Evolutionary conservation across 2,797 vertebrate genomes (phyloP).

Genomic region (Sphenopsis melanotis): DNA sequence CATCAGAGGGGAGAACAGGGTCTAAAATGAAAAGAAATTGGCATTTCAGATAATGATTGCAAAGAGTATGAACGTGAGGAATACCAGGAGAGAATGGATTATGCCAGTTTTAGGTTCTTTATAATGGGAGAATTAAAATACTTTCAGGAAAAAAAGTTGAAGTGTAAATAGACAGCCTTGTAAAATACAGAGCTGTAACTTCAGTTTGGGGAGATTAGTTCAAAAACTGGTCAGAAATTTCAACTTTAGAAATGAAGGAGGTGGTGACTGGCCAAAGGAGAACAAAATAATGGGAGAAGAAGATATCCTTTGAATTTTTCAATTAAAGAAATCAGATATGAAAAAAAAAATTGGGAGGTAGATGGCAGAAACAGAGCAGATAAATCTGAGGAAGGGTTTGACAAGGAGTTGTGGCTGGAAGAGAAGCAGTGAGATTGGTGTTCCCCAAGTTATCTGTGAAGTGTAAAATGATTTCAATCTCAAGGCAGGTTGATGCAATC

Average conservation of each 20-base stretch:
- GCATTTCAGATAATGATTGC: not conserved
- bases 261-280: not conserved
- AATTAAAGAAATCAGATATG: not conserved
- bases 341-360: too few species aligned
- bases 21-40: not conserved
- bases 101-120: not conserved
- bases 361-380: not conserved
- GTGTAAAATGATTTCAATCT: not conserved
- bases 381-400: not conserved
- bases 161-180: not conserved
- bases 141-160: not conserved
- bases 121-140: not conserved
- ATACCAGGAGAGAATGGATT: not conserved
- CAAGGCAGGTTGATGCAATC: not conserved
- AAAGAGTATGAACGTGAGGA: not conserved
- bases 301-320: not conserved
- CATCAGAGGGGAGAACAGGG: not conserved
- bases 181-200: not conserved
- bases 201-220: not conserved
- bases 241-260: not conserved
- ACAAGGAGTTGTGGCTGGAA: not conserved
- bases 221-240: not conserved
- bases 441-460: not conserved
- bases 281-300: not conserved
- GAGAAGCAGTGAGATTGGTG: not conserved